Conservation (phyloP, 2,113 vertebrate genomes). For the Bujurquina vittata region DNA sequence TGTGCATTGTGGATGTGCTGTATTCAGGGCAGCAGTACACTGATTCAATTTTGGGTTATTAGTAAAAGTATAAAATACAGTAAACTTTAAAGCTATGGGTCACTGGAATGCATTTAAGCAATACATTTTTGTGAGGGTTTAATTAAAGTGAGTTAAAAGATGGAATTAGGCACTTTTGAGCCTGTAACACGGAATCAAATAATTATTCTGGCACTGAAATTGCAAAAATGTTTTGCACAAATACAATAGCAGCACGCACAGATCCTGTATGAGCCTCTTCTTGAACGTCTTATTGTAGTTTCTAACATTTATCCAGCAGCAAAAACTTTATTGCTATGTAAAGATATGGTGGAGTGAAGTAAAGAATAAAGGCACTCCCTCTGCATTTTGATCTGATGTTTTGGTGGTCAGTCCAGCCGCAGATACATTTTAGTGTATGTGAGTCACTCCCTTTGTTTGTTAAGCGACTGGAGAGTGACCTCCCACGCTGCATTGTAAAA, state of each 20-base stretch:
- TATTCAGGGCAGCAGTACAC: not conserved
- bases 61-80: not conserved
- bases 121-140: not conserved
- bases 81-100: not conserved
- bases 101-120: not conserved
- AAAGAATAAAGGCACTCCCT: not conserved
- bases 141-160: not conserved
- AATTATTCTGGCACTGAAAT: not conserved
- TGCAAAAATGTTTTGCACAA: not conserved
- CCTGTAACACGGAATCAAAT: not conserved
- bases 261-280: not conserved
- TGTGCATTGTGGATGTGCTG: not conserved
- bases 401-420: not conserved
- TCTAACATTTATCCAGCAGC: too few species aligned
- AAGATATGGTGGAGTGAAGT: not conserved
- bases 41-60: not conserved
- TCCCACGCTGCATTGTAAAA: not conserved
- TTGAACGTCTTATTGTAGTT: not conserved
- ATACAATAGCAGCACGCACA: too few species aligned
- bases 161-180: not conserved
- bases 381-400: not conserved
- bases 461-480: not conserved
- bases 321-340: not conserved
- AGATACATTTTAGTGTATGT: not conserved
- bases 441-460: constrained; percentile 5